Conservation (phyloP, 92 coral and sea anemone genomes). For the Epizoanthus stellaris region DNA sequence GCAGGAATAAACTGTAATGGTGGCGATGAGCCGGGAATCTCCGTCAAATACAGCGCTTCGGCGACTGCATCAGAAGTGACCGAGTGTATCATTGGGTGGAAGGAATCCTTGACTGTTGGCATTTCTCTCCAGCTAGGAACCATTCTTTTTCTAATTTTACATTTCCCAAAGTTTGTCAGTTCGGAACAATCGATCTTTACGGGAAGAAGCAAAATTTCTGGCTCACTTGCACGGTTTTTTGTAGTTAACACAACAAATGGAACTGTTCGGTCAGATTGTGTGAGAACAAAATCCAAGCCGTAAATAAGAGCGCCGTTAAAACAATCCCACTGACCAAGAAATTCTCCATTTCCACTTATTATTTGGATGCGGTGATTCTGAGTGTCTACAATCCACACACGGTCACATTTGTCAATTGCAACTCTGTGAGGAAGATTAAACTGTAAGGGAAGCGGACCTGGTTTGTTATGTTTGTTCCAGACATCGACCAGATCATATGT, state of each 20-base stretch:
- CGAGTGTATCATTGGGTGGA: neutral
- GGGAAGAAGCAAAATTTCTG: neutral
- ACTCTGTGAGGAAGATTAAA: neutral
- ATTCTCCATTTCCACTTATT: neutral
- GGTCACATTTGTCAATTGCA: neutral
- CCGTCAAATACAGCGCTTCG: neutral
- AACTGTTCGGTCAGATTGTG: neutral
- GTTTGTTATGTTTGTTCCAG: neutral
- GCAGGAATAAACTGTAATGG: neutral
- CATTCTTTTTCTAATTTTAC: neutral
- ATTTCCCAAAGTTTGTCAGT: neutral
- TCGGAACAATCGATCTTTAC: neutral
- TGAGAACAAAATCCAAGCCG: neutral
- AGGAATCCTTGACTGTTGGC: neutral
- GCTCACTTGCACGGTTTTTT: neutral
- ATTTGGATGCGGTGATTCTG: neutral
- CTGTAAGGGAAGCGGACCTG: neutral
- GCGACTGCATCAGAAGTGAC: neutral
- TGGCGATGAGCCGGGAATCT: neutral
- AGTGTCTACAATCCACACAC: neutral
- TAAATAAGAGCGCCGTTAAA: neutral
- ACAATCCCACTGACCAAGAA: neutral
- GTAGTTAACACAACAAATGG: neutral
- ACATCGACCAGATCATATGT: neutral
- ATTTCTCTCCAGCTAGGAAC: conserved; percentile 1